Percentiles rank a stretch among this genome's conserved stretches.
phyloP scores from a whole-genome alignment of 2,888 invertebrate genomes.

The Amphipyra berbera region DNA sequence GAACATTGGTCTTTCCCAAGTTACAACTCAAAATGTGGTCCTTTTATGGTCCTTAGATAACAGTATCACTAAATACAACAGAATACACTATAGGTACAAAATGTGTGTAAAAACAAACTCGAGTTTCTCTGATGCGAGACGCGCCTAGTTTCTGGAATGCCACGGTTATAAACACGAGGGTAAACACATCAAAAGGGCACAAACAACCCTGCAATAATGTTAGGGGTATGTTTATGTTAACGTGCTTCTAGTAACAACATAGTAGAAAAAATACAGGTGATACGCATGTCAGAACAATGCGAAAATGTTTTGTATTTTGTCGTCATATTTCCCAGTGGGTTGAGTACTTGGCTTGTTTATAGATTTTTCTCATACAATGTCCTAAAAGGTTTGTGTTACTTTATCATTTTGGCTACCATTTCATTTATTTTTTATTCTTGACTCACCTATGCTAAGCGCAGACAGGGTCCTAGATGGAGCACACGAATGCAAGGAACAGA shows the following conservation, averaged over 20 bases:
- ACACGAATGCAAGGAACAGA: too few species aligned
- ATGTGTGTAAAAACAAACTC: conserved; percentile 21
- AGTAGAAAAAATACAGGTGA: conserved; percentile 27
- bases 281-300: conserved; percentile 1
- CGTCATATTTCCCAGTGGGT: conserved; percentile 33
- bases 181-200: conserved; percentile 38
- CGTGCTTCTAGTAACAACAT: conserved; percentile 11
- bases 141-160: conserved; percentile 38
- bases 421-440: too few species aligned
- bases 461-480: too few species aligned
- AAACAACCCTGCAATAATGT: conserved; percentile 32
- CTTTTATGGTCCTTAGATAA: too few species aligned
- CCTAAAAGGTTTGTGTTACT: neutral
- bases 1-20: too few species aligned
- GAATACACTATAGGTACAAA: neutral
- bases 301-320: conserved; percentile 4
- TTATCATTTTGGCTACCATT: neutral
- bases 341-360: conserved; percentile 5
- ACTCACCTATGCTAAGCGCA: too few species aligned
- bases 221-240: conserved; percentile 39
- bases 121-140: conserved; percentile 24
- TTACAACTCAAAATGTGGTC: too few species aligned
- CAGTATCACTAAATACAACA: neutral
- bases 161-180: conserved; percentile 20
- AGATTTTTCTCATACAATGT: neutral